Base-by-base conservation (phyloP, 2,888 invertebrate species). In the Drosophila pseudotakahashii region DNA sequence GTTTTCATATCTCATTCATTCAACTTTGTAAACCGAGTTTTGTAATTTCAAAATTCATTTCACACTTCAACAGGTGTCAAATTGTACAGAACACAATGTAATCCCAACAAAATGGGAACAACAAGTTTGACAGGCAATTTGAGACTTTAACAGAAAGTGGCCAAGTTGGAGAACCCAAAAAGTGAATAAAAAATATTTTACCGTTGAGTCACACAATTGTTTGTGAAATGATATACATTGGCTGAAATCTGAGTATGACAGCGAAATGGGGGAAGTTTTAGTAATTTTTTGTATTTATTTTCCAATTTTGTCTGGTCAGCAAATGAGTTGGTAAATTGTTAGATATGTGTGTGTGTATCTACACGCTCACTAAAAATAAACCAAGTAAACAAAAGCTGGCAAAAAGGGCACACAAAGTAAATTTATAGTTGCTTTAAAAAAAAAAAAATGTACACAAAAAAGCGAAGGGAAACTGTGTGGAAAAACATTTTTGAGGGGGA, bases 251-350 rank as follows among this genome's bases (percentile, higher is more conserved):
- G 48, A 69, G 16, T 60, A 70, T 42, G 70, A 61, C 71, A 70
- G 58, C 48, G 70, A 70, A 70, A 70, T 70, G 48, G 26, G 60
- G 61, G 61, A 61, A 70, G 71, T 53, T 70, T n/a, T 30, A 37
- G 37, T 58, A 34, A 16, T 13, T 45, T 59, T 59, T 41, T 13
- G 10, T 39, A 45, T 64, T 63, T 52, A 44, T 63, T 53, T 64
- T 66, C 39, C 37, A 66, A 47, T 60, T 53, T 70, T 70, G 70
- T 71, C 71, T 61, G 70, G 70, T 70, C 70, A 70, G 60, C 70
- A 70, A 70, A 50, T 61, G 47, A 68, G 68, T 69, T 47, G 39
- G 51, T 41, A 50, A 39, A 53, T 42, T 54, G 71, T 69, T 69
- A 39, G 52, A 69, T 44, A 32, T 36, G 42, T 57, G 16, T 52